A percentile compares a stretch with the other conserved stretches of the same genome.
Conservation (phyloP, 2,113 vertebrate species). For the Tachycineta bicolor region DNA sequence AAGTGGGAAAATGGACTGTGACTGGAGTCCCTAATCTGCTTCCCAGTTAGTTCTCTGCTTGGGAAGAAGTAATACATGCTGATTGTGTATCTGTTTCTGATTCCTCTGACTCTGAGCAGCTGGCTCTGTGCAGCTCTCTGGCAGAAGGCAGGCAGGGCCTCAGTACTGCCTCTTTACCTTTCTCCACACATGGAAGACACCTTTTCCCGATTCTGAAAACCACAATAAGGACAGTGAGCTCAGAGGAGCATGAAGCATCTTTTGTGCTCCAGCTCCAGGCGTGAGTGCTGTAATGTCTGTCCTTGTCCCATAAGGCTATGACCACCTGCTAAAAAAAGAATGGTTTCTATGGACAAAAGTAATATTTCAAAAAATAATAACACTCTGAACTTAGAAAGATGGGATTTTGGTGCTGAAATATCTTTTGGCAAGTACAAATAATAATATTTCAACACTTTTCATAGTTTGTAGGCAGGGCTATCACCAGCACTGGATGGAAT, state of each 20-base stretch:
- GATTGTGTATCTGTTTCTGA: not conserved
- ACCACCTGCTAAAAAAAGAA: not conserved
- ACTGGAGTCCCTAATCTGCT: not conserved
- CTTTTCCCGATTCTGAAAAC: not conserved
- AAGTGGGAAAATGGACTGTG: not conserved
- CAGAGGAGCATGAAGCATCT: not conserved
- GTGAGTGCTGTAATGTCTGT: not conserved
- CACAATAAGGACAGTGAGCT: not conserved
- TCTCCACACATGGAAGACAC: fast-evolving
- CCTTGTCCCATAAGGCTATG: not conserved
- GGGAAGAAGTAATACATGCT: not conserved
- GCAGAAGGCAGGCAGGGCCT: not conserved
- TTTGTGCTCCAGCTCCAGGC: not conserved
- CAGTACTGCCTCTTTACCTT: not conserved
- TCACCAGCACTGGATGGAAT: not conserved
- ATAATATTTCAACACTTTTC: not conserved
- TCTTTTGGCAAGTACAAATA: not conserved
- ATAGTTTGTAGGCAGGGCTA: not conserved
- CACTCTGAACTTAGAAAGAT: not conserved
- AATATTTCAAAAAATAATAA: not conserved
- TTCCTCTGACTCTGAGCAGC: not conserved
- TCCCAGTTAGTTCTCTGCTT: not conserved
- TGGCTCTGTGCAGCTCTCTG: not conserved
- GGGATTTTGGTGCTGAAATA: not conserved
- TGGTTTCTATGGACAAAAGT: not conserved